Evolutionary conservation across 2,797 vertebrate genomes (phyloP), one percentile per base, ranked within the genome.

Genomic region (Notamacropus eugenii): DNA sequence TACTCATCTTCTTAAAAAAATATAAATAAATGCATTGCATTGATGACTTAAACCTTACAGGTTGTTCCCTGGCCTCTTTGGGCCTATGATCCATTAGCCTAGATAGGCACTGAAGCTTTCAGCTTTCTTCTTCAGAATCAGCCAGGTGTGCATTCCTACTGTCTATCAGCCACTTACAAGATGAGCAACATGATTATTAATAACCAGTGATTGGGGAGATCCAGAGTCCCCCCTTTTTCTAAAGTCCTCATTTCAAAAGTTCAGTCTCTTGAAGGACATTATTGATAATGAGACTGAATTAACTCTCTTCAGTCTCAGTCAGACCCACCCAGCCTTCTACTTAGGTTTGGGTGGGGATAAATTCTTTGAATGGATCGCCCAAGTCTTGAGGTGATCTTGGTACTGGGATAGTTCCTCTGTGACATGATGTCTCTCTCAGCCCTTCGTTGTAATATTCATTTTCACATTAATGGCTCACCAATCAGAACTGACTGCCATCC

Each of bases 31-130:
- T 82, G 24, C 34, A 95, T 59, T 91, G 19, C 19, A 55, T 91
- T 34, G 90, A 34, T 91, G 28, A 91, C 54, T 58, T 95, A 10
- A 93, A 12, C 59, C 2, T 19, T 87, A 28, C 40, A 40, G 93
- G 24, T 92, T 92, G 55, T 56, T 93, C 40, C 74, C 55, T 93
- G 91, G 91, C 95, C 55, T 95, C 24, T 95, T 55, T 24, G 93
- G 62, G 50, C 90, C 92, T 92, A 40, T 50, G 56, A 13, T 93
- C 95, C 90, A 90, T 74, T 95, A 29, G 14, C 58, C 29, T 91
- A 5, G 59, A 55, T 92, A 94, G 96, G 93, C 9, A 57, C 74
- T 29, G 94, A 46, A 14, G 19, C 4, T 92, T 96, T 93, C 67
- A 92, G 90, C 19, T 96, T 40, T 91, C 87, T 34, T 96, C 13